A percentile compares a stretch with the other conserved stretches of the same genome.
Evolutionary conservation across 2,797 vertebrate species (phyloP).

Genomic region (Lutjanus campechanus): DNA sequence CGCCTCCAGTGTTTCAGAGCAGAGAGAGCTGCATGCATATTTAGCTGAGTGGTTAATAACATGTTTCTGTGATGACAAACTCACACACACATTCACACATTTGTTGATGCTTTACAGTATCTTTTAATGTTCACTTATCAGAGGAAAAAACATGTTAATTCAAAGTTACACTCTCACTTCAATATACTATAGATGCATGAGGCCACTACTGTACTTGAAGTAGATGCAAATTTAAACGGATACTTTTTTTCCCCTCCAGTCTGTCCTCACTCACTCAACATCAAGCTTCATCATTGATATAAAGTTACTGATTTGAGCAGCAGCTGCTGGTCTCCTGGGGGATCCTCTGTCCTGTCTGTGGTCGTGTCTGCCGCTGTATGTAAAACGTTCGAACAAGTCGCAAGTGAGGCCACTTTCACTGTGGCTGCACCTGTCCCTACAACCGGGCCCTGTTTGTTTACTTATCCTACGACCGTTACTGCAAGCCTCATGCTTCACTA

Average conservation of each 20-base stretch:
- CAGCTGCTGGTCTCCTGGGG: slow-evolving; percentile 65
- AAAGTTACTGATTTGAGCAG: slow-evolving; percentile 45
- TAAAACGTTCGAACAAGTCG: slow-evolving; percentile 51
- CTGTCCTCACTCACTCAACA: slow-evolving; percentile 7
- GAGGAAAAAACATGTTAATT: background rate
- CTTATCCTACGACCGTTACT: slow-evolving; percentile 78
- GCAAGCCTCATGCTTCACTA: slow-evolving; percentile 77
- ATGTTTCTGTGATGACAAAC: no score
- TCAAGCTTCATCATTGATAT: slow-evolving; percentile 18
- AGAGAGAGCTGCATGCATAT: no score
- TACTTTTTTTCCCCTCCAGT: background rate
- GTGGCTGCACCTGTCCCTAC: slow-evolving; percentile 78
- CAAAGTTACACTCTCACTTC: background rate
- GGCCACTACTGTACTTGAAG: background rate
- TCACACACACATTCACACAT: no score
- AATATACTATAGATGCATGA: background rate
- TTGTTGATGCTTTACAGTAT: no score
- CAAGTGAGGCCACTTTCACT: slow-evolving; percentile 74
- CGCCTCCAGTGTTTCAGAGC: no score
- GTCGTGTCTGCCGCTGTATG: slow-evolving; percentile 49
- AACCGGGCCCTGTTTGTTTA: slow-evolving; percentile 80
- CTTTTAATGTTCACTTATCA: background rate
- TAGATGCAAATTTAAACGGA: background rate
- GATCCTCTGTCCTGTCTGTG: slow-evolving; percentile 66
- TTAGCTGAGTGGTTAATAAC: no score